phyloP scores from a whole-genome alignment of 1,140 invertebrate genomes.

The Nasonia longicornis region DNA sequence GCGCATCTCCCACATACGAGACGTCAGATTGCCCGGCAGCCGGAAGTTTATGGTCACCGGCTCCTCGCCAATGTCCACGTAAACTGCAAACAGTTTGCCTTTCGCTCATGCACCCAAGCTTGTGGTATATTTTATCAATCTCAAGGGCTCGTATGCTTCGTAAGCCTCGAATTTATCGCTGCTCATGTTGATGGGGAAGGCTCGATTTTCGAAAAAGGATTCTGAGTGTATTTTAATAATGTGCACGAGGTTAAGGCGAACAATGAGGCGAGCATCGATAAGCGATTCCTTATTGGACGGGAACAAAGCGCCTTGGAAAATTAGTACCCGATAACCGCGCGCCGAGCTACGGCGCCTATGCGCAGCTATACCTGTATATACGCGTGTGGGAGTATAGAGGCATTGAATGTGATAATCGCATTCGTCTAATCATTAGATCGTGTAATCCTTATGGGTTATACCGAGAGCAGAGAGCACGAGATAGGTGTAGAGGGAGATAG shows the following conservation, averaged over 20 bases:
- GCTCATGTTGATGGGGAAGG: too few species aligned
- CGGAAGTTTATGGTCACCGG: constrained; percentile 71
- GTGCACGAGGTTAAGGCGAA: too few species aligned
- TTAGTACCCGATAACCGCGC: neutral
- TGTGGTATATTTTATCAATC: too few species aligned
- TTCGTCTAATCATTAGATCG: constrained; percentile 31
- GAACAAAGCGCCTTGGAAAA: neutral
- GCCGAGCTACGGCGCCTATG: constrained; percentile 2
- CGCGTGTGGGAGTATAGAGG: neutral
- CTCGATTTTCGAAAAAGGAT: too few species aligned
- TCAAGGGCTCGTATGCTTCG: too few species aligned
- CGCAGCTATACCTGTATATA: neutral
- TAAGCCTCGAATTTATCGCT: too few species aligned
- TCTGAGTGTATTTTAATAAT: too few species aligned
- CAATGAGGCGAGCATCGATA: neutral
- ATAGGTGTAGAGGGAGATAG: neutral
- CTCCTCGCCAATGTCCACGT: constrained; percentile 75
- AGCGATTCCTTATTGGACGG: neutral
- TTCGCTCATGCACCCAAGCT: too few species aligned
- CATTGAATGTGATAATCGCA: constrained; percentile 56
- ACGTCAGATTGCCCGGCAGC: constrained; percentile 71
- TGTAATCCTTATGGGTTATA: constrained; percentile 17
- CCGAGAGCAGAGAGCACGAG: neutral
- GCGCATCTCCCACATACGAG: constrained; percentile 81
- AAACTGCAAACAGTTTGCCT: constrained; percentile 69